These are phyloP conservation scores for Melinaea marsaeus DNA, from an alignment of 2,888 invertebrate species.

Conservation along the genomic window DNA sequence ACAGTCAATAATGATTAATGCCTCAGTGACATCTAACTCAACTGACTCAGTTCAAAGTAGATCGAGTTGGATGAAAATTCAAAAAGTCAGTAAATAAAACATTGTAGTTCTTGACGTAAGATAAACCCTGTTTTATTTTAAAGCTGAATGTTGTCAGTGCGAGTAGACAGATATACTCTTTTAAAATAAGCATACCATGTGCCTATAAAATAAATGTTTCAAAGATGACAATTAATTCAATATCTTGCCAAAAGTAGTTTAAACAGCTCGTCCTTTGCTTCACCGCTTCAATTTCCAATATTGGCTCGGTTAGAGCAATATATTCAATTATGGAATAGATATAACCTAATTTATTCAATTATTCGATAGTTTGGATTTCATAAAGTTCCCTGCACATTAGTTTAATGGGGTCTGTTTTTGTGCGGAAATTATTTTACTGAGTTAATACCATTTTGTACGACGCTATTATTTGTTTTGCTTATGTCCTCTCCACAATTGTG, in stretches of 20 bases:
- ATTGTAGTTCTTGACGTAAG: too few relatives aligned
- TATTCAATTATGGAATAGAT: constrained; percentile 1
- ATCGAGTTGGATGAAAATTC: constrained; percentile 35
- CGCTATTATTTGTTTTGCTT: too few relatives aligned
- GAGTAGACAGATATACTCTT: too few relatives aligned
- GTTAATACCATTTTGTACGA: too few relatives aligned
- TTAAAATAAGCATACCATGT: neutral
- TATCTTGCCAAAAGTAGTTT: neutral
- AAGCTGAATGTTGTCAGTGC: too few relatives aligned
- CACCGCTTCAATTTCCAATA: constrained; percentile 1
- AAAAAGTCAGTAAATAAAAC: constrained; percentile 28
- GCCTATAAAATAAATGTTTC: neutral
- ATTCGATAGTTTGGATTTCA: neutral
- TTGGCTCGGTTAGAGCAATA: constrained; percentile 1
- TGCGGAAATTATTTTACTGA: too few relatives aligned
- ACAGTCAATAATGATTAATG: constrained; percentile 35
- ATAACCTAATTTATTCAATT: neutral
- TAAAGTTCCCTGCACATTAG: neutral
- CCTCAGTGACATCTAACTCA: constrained; percentile 31
- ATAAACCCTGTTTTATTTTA: too few relatives aligned
- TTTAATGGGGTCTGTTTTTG: neutral
- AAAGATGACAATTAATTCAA: neutral
- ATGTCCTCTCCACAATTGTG: too few relatives aligned
- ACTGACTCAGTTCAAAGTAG: constrained; percentile 35
- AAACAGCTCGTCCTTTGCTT: neutral